Evolutionary conservation across 2,797 vertebrate genomes (phyloP), one percentile per base, ranked within the genome.

Genomic region (Serranus cabrilla): DNA sequence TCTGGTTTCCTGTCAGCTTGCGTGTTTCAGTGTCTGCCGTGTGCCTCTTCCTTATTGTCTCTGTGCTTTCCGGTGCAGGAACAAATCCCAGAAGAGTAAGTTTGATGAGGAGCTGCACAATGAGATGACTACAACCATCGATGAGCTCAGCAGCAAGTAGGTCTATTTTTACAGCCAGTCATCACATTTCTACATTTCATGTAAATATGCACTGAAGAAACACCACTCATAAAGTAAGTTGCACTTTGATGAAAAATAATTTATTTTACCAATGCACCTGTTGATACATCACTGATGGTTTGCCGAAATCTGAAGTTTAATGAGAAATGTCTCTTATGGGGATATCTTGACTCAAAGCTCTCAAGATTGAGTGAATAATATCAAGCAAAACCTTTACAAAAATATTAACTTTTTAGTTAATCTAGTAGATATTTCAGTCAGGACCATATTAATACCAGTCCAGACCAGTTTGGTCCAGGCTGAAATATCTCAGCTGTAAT

Each of bases 121-220:
- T 23, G 96, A 99, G 63, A 98, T 99, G 97, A 96, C 96, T 71
- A 97, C 96, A 0, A 97, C 98, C 71, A 99, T 99, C 0, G 98
- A 99, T 70, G 97, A 98, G 69, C 96, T 99, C 83, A 98, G 95
- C 76, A 96, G 94, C 76, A 97, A 96, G 98, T 99, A 94, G 63
- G 95, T 89, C 49, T 0, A 71, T 52, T 17, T 64, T 59, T 17
- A 12, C 27, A 17, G 4, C 42, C 14, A 12, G 57, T 6, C 27
- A 47, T 56, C 34, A 43, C 9, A 47, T 31, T 45, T 20, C 13
- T 65, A 2, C 10, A 54, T 52, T 62, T 74, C 1, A 64, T 31
- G 27, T 31, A 31, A 34, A 34, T 34, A 7, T 34, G 34, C 34
- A 34, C 5, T 34, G 5, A 31, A 34, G 34, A 34, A 34, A 34